Percentiles rank a stretch among this genome's conserved stretches.
phyloP scores from a whole-genome alignment of 2,888 invertebrate genomes.

The Spilosoma lubricipeda region DNA sequence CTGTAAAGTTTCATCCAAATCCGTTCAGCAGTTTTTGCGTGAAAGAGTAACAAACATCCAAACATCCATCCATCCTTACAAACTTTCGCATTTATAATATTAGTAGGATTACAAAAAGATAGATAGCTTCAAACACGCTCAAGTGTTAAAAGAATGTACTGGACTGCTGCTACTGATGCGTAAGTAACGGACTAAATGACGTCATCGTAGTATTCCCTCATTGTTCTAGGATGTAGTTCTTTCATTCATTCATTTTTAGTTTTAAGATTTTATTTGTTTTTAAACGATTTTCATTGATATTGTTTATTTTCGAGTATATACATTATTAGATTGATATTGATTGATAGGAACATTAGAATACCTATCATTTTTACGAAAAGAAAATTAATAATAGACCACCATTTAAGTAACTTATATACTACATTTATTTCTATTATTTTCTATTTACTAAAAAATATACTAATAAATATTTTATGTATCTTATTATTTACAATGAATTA shows the following conservation, averaged over 20 bases:
- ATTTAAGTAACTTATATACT: not conserved
- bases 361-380: not conserved
- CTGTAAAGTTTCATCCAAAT: too few species aligned
- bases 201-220: not conserved
- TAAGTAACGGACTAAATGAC: not conserved
- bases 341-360: not conserved
- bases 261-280: not conserved
- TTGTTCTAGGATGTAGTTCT: not conserved
- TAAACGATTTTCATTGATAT: not conserved
- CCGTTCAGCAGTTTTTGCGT: too few species aligned
- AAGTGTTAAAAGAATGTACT: not conserved
- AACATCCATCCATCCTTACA: too few species aligned
- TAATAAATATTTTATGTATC: not conserved
- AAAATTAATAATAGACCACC: not conserved
- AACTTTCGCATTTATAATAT: too few species aligned
- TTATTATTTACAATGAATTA: slow-evolving; percentile 36
- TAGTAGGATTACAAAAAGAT: too few species aligned
- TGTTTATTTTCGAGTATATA: not conserved
- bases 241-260: not conserved
- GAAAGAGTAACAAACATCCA: too few species aligned
- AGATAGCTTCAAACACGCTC: not conserved
- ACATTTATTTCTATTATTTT: not conserved
- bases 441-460: not conserved
- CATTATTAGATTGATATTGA: too few species aligned
- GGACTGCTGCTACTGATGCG: not conserved